These are phyloP conservation scores for Galaxias olidus DNA, from an alignment of 2,797 vertebrate genomes.

Conservation along the genomic window DNA sequence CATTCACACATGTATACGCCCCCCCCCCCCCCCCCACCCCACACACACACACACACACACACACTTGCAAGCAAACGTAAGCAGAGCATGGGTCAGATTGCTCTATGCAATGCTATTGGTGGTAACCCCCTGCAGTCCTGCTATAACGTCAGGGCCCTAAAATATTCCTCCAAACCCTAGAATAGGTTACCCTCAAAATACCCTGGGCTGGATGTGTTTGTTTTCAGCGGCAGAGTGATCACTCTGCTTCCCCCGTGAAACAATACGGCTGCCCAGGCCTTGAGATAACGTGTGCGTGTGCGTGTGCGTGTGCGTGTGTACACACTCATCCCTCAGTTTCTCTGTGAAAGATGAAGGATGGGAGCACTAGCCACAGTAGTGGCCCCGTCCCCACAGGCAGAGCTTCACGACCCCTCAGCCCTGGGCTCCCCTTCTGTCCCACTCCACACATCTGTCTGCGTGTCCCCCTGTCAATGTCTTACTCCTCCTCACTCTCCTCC, in stretches of 20 bases:
- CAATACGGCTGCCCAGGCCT: conserved; percentile 49
- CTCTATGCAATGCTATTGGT: conserved; percentile 29
- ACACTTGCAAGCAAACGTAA: background rate
- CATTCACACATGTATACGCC: too few relatives aligned
- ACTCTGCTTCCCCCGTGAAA: conserved; percentile 53
- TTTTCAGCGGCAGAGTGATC: conserved; percentile 26
- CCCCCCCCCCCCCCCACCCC: too few relatives aligned
- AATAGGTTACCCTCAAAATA: background rate
- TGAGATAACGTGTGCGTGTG: conserved; percentile 50
- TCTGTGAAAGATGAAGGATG: too few relatives aligned
- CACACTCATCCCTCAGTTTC: too few relatives aligned
- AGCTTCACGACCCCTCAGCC: too few relatives aligned
- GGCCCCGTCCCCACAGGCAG: too few relatives aligned
- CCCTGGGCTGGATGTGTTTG: background rate
- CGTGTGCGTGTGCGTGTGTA: conserved; percentile 22
- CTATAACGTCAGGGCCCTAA: conserved; percentile 21
- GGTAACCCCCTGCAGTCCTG: conserved; percentile 23
- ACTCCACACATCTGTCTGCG: too few relatives aligned
- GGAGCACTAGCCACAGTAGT: too few relatives aligned
- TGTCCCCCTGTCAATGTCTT: conserved; percentile 39
- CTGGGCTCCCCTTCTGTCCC: too few relatives aligned
- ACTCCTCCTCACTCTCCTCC: conserved; percentile 16
- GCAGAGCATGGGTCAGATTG: conserved; percentile 22
- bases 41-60: conserved; percentile 8
- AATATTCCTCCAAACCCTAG: conserved; percentile 1